A percentile compares a stretch with the other conserved stretches of the same genome.
Conservation (phyloP, 92 coral and sea anemone species). For the Heteractis magnifica region DNA sequence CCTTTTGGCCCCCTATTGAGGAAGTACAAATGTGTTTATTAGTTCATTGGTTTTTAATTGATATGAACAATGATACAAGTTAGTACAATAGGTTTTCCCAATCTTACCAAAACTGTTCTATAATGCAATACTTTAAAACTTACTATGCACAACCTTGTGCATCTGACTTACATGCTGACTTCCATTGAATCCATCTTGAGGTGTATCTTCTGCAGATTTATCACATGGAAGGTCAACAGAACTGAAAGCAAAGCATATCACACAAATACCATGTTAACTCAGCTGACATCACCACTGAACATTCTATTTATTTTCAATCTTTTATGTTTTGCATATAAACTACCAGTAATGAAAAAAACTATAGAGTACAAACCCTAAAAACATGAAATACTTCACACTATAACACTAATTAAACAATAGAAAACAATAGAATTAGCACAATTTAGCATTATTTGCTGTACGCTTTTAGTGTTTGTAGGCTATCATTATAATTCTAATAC, state of each 20-base stretch:
- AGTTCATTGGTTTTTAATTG: neutral
- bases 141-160: neutral
- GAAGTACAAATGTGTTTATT: neutral
- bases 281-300: no score
- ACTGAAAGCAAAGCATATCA: constrained; percentile 9
- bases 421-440: neutral
- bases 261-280: neutral
- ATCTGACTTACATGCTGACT: constrained; percentile 85
- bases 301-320: no score
- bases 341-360: no score
- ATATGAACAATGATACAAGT: neutral
- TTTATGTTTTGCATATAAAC: no score
- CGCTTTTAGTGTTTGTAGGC: neutral
- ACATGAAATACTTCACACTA: no score
- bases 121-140: neutral
- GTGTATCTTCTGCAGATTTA: constrained; percentile 66
- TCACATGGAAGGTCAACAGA: constrained; percentile 65
- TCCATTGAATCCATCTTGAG: constrained; percentile 98
- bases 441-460: neutral
- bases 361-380: no score
- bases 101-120: no score
- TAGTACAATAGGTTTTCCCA: neutral
- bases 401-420: neutral
- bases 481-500: constrained; percentile 28
- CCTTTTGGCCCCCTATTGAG: constrained; percentile 79